Percentiles rank a stretch among this genome's conserved stretches.
Evolutionary conservation across 2,113 vertebrate genomes (phyloP).

Genomic region (Galbula dea): DNA sequence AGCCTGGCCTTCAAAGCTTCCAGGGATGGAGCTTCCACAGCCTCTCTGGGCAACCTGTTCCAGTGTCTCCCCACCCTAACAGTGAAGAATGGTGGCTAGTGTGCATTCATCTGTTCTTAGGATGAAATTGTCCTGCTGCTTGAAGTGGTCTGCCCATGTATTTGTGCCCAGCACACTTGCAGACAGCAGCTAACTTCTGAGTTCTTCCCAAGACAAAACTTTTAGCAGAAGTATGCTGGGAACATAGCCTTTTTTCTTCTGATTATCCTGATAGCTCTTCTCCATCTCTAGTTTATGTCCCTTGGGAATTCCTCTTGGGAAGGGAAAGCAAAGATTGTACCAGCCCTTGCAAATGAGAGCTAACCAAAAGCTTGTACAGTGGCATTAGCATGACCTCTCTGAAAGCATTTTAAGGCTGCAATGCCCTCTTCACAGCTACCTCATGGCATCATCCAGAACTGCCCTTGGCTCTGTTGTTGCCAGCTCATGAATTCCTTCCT

Average conservation of each 20-base stretch:
- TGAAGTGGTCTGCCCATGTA: not conserved
- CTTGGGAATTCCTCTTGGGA: not conserved
- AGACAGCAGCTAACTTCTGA: not conserved
- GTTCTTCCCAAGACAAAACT: not conserved
- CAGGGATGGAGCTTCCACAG: too few relatives aligned
- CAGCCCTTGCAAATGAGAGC: not conserved
- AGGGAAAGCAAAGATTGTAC: not conserved
- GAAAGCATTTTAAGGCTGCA: not conserved
- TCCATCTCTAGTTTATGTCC: not conserved
- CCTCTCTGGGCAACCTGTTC: too few relatives aligned
- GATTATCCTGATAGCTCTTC: not conserved
- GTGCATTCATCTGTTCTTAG: not conserved
- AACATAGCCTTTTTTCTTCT: not conserved
- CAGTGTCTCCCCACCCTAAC: too few relatives aligned
- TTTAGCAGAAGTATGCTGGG: not conserved
- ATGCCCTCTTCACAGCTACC: not conserved
- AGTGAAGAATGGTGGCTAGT: not conserved
- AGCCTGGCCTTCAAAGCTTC: too few relatives aligned
- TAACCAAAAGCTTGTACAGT: not conserved
- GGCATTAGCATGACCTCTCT: not conserved
- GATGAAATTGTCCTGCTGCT: not conserved
- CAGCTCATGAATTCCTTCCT: not conserved
- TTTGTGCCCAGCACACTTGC: not conserved
- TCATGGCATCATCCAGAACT: not conserved
- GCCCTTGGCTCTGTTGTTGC: not conserved